Conservation (phyloP, 2,888 invertebrate species). For the Nomada fabriciana region DNA sequence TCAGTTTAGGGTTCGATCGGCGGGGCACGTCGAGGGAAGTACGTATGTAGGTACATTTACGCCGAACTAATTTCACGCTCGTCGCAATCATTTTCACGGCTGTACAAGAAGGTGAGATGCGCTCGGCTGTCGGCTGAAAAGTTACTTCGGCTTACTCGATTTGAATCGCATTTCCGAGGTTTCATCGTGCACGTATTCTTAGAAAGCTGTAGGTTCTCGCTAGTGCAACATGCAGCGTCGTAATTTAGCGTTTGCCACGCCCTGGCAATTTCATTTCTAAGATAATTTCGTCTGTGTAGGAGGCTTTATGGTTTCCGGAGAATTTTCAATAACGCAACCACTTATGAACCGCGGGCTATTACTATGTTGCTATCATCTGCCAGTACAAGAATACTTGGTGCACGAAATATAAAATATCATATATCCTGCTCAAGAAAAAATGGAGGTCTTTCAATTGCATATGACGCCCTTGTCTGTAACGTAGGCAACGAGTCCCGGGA, state of each 20-base stretch:
- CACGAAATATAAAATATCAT: too few relatives aligned
- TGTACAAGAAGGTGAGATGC: not conserved
- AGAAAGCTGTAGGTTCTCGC: not conserved
- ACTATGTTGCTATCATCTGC: too few relatives aligned
- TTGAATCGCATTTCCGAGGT: conserved; percentile 12
- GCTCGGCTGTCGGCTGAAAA: conserved; percentile 19
- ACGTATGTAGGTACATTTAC: not conserved
- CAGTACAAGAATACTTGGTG: too few relatives aligned
- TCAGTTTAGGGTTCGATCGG: not conserved
- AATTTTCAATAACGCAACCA: not conserved
- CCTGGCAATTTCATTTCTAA: not conserved
- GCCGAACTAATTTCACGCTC: not conserved
- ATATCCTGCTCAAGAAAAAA: too few relatives aligned
- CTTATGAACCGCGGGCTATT: too few relatives aligned
- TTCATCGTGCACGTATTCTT: not conserved
- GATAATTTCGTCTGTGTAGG: not conserved
- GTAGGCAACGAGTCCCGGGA: too few relatives aligned
- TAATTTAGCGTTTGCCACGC: conserved; percentile 8
- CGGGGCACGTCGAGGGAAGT: too few relatives aligned
- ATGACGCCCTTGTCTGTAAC: too few relatives aligned
- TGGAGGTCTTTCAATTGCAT: too few relatives aligned
- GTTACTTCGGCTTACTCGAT: conserved; percentile 26
- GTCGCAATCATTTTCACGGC: not conserved
- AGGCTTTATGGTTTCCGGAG: not conserved
- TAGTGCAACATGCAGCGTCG: not conserved